Evolutionary conservation across 2,888 invertebrate genomes (phyloP), one percentile per base, ranked within the genome.

Genomic region (Monochamus alternatus): DNA sequence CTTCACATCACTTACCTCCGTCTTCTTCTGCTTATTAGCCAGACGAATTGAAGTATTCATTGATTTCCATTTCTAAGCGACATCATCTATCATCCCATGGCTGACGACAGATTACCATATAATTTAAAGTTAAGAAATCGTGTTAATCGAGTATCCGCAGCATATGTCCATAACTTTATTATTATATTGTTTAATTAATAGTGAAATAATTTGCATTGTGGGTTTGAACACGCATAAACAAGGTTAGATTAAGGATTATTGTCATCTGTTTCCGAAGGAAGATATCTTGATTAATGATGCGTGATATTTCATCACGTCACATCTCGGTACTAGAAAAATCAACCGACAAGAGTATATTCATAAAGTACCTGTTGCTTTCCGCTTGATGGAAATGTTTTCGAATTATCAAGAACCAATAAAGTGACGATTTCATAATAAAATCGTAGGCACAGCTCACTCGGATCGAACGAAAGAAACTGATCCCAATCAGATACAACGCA

Each of bases 401-500:
- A 22, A 22, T 22, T 22, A 22, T 22, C 22, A 22, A 22, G 22
- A 22, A 22, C 1, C 22, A 22, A 22, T 22, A 22, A 22, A 10
- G 12, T 3, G 47, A 47, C 47, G 12, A 12, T 47, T 12, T 12
- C 5, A 47, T 12, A 47, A 47, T 47, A 47, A 22, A 22, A 47
- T 47, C 9, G 12, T 47, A 47, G 5, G 47, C 47, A 47, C 38
- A 38, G 38, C 47, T 47, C 47, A 47, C 12, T 47, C 47, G 12
- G 10, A 8, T 10, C 47, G 30, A 51, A 44, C 22, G 12, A 68
- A 68, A 59, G 43, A 7, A 58, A 51, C 12, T 47, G 58, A 74
- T 74, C 63, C 47, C 43, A 47, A 69, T 69, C 74, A 58, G 69
- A 69, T 69, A 30, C 7, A 22, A 22, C 44, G 64, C n/a, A 12